Percentiles rank a stretch among this genome's conserved stretches.
phyloP scores from a whole-genome alignment of 2,888 invertebrate species.

The Drosophila subquinaria region DNA sequence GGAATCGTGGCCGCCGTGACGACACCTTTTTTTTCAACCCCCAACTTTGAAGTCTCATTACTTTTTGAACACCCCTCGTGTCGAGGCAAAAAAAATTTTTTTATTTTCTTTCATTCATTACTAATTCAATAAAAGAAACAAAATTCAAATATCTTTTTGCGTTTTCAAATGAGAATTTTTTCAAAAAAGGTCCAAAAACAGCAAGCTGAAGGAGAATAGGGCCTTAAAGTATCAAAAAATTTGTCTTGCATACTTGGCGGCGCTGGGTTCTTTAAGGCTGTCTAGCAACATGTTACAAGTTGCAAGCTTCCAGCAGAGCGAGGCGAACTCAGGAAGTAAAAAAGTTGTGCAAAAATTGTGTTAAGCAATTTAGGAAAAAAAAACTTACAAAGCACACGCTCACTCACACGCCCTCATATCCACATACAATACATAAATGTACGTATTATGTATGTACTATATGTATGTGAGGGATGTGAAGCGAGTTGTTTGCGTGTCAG shows the following conservation, averaged over 20 bases:
- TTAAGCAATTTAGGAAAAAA: conserved; percentile 61
- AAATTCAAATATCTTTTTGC: no score
- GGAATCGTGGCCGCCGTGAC: no score
- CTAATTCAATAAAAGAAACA: no score
- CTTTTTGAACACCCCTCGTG: no score
- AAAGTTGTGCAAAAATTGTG: conserved; percentile 52
- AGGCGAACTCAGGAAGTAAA: not conserved
- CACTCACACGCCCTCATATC: conserved; percentile 12
- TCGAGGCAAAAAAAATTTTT: no score
- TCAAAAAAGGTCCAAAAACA: no score
- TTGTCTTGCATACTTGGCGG: no score
- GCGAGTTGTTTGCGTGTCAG: conserved; percentile 52
- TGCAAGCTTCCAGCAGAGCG: not conserved
- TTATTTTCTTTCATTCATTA: no score
- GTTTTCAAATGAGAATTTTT: no score
- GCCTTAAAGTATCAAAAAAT: not conserved
- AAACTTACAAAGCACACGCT: conserved; percentile 26
- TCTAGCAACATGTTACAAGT: not conserved
- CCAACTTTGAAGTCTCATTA: no score
- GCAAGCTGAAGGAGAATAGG: no score
- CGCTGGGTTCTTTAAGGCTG: not conserved
- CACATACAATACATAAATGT: not conserved
- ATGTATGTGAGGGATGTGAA: conserved; percentile 20
- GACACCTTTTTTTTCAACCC: no score
- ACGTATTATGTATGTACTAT: not conserved